phyloP scores from a whole-genome alignment of 1,140 invertebrate species.

The Coptotermes formosanus region DNA sequence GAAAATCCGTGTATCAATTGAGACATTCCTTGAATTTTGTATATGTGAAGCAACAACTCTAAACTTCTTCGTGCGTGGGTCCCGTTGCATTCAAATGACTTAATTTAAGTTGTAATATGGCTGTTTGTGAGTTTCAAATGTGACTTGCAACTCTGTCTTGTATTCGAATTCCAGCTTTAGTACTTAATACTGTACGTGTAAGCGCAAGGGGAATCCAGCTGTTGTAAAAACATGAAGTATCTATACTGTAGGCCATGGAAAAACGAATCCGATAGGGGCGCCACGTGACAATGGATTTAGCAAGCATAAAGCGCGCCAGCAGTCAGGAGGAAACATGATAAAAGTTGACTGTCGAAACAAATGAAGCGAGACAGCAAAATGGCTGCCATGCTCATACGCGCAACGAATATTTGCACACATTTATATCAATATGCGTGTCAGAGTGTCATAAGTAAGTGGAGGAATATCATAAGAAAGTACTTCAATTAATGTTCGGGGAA shows the following conservation, averaged over 20 bases:
- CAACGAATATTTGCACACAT: conserved; percentile 2
- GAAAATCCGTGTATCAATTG: too few relatives aligned
- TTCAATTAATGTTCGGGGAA: too few relatives aligned
- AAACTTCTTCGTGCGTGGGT: too few relatives aligned
- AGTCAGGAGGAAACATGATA: conserved; percentile 15
- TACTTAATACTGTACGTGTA: too few relatives aligned
- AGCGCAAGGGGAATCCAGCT: background rate
- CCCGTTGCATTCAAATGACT: too few relatives aligned
- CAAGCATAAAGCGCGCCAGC: background rate
- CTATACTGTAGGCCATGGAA: background rate
- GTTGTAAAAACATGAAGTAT: background rate
- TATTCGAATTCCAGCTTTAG: too few relatives aligned
- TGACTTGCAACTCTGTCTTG: too few relatives aligned
- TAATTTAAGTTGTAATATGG: too few relatives aligned
- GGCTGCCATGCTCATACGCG: background rate
- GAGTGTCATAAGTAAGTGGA: background rate
- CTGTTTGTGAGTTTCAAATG: too few relatives aligned
- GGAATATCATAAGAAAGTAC: too few relatives aligned
- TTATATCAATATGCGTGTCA: background rate
- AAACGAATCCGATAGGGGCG: background rate
- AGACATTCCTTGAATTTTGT: too few relatives aligned
- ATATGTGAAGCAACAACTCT: too few relatives aligned
- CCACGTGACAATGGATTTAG: conserved; percentile 11
- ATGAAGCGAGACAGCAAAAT: conserved; percentile 10
- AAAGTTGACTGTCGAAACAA: conserved; percentile 18